Evolutionary conservation across 2,797 vertebrate genomes (phyloP), one percentile per base, ranked within the genome.

Genomic region (Acanthurus leucopareius): DNA sequence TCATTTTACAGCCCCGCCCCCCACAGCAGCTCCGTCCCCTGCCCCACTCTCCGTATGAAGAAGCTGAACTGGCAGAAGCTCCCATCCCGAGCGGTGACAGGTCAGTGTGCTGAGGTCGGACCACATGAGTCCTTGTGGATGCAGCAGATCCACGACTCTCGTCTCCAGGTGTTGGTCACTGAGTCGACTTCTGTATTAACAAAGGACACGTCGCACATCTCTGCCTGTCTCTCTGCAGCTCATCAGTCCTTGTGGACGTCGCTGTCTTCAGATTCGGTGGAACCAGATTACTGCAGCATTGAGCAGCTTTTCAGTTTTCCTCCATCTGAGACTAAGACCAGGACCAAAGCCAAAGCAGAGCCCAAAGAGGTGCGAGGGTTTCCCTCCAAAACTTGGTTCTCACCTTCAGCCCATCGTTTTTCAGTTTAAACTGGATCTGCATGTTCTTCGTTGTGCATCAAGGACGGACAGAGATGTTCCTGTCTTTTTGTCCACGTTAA

Each of bases 41-140:
- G 87, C 0, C 97, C 97, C 20, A 94, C 95, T 0, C 65, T 96
- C 65, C 95, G 96, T 72, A 97, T 98, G 96, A 97, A 97, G 93
- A 98, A 98, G 51, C 91, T 98, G 59, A 97, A 97, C 86, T 97
- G 97, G 97, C 97, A 97, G 91, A 98, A 98, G 76, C 92, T 98
- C 35, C 95, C 96, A 0, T 91, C 96, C 88, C 95, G 90, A 0
- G 93, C 94, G 35, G 86, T 94, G 44, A 92, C 89, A 90, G 96
- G 97, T 97, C n/a, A 87, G 85, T 60, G 8, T 8, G 0, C 2
- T 20, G 9, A 48, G n/a, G 44, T 32, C 3, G 1, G 1, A 1
- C n/a, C n/a, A n/a, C n/a, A n/a, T n/a, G n/a, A n/a, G n/a, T n/a
- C n/a, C n/a, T n/a, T n/a, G n/a, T n/a, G n/a, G n/a, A n/a, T n/a